Evolutionary conservation across 2,888 invertebrate species (phyloP), one percentile per base, ranked within the genome.

Genomic region (Diachrysia chrysitis): DNA sequence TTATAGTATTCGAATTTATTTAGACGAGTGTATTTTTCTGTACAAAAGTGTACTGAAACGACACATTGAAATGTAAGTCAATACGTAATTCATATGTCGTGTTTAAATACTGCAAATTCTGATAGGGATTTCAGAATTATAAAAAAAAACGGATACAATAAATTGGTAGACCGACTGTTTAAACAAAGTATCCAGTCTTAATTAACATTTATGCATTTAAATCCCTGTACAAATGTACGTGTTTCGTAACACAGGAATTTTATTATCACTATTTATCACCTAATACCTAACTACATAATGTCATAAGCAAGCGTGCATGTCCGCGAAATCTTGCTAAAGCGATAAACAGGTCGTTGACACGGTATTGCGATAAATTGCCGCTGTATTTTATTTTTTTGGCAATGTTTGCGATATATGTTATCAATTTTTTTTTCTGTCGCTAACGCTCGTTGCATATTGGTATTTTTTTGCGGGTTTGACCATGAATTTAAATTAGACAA

Each of bases 271-370:
- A 79, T 74, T 89, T 87, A 88, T 87, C 85, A 81, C 72, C 58
- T 71, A 63, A 69, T 77, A 76, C 71, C 69, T 75, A 65, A 65
- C 70, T 68, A 71, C 63, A 71, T 76, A 80, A 80, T 80, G 69
- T 78, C 65, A 65, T 69, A 70, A 76, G 48, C 78, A 78, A 79
- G 81, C 84, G 79, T 86, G 87, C 85, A 87, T 84, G 86, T 85
- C 85, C 87, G 81, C 81, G 78, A 90, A 93, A 90, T 89, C 87
- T 90, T 83, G 86, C 87, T 83, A 86, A 90, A 86, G 79, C 89
- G 93, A 93, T 94, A 94, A 93, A 85, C 81, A 84, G 93, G 89
- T 92, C 93, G 82, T 91, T 91, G 93, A 94, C 92, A 83, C 77
- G 69, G 77, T 53, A 74, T 51, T 60, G 90, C 91, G 93, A 92